Conservation (phyloP, 2,113 vertebrate species). For the Struthio camelus region DNA sequence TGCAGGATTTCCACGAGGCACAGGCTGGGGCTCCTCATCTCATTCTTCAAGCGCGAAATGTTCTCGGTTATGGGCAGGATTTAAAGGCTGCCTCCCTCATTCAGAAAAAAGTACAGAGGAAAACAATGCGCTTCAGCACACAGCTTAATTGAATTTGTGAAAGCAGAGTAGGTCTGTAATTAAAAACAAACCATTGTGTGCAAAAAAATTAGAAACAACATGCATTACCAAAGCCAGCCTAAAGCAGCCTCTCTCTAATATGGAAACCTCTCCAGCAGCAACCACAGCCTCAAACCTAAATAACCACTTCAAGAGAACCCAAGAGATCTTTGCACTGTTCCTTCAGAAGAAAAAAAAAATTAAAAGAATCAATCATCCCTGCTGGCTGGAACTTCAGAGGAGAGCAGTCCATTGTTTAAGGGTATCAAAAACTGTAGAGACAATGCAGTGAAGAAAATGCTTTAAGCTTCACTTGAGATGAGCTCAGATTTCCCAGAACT, state of each 20-base stretch:
- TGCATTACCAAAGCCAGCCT: background rate
- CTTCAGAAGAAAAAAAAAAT: background rate
- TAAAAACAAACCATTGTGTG: background rate
- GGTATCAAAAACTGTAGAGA: background rate
- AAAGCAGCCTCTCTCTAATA: background rate
- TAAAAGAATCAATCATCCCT: too few relatives aligned
- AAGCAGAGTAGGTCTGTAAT: background rate
- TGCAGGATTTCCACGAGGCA: accelerated
- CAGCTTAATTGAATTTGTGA: background rate
- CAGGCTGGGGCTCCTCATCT: background rate
- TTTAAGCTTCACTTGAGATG: background rate
- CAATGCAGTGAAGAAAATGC: background rate
- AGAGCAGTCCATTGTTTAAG: background rate
- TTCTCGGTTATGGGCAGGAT: background rate
- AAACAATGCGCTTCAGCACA: background rate
- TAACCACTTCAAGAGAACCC: background rate
- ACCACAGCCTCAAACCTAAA: background rate
- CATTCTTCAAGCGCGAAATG: background rate
- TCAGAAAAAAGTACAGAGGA: background rate
- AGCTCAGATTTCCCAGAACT: background rate
- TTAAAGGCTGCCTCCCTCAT: background rate
- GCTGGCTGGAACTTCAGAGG: background rate
- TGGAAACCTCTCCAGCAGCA: background rate
- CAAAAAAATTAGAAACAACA: background rate
- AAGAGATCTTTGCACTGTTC: background rate